A percentile compares a stretch with the other conserved stretches of the same genome.
Evolutionary conservation across 2,797 vertebrate genomes (phyloP).

Genomic region (Pseudochaenichthys georgianus): DNA sequence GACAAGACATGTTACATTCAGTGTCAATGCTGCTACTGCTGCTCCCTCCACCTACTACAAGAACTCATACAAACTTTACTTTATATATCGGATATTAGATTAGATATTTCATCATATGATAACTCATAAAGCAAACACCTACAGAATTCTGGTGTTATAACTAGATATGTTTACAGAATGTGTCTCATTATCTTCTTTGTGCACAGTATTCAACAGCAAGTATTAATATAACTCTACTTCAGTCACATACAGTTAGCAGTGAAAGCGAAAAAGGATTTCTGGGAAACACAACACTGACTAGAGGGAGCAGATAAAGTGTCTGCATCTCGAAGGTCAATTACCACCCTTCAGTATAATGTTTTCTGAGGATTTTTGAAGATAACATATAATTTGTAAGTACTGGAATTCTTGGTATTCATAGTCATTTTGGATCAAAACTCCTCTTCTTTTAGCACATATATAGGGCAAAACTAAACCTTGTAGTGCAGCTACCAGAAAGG

Average conservation of each 20-base stretch:
- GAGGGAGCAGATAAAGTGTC: neutral
- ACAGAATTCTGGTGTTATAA: slow-evolving; percentile 9
- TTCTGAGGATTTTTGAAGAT: slow-evolving; percentile 14
- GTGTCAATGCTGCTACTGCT: neutral
- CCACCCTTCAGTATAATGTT: neutral
- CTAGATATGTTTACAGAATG: neutral
- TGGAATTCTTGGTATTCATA: neutral
- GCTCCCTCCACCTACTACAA: slow-evolving; percentile 9
- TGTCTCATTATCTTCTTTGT: neutral
- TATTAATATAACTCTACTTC: slow-evolving; percentile 22
- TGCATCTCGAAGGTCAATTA: slow-evolving; percentile 12
- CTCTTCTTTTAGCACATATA: neutral
- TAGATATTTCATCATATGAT: neutral
- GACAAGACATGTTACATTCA: neutral
- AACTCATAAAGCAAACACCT: slow-evolving; percentile 23
- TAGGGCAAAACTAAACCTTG: slow-evolving; percentile 26
- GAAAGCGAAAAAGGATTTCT: slow-evolving; percentile 14
- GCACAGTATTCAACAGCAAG: slow-evolving; percentile 19
- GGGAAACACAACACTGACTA: neutral
- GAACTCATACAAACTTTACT: neutral
- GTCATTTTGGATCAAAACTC: slow-evolving; percentile 24
- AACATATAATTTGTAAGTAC: neutral
- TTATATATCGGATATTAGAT: slow-evolving; percentile 18
- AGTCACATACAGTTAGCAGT: slow-evolving; percentile 7
- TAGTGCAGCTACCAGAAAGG: slow-evolving; percentile 29